phyloP scores from a whole-genome alignment of 2,888 invertebrate species.

The Polyploca ridens region DNA sequence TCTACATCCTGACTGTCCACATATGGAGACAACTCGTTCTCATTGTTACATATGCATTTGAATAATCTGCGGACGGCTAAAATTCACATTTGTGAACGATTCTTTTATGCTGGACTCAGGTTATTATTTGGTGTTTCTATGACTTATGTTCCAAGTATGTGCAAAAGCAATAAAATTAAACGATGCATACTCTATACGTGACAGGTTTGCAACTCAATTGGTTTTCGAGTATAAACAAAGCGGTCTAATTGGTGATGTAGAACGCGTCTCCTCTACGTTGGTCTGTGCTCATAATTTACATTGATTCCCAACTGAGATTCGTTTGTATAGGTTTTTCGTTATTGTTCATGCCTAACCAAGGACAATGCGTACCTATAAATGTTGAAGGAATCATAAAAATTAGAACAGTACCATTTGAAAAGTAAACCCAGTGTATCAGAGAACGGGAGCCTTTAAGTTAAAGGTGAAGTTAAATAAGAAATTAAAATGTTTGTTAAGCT shows the following conservation, averaged over 20 bases:
- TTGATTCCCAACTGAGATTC: constrained; percentile 70
- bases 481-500: constrained; percentile 70
- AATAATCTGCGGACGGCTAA: constrained; percentile 14
- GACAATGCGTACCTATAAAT: constrained; percentile 72
- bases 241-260: constrained; percentile 70
- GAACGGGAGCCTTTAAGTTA: constrained; percentile 20
- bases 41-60: constrained; percentile 15
- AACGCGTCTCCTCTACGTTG: constrained; percentile 64
- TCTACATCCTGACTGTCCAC: constrained; percentile 52
- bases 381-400: constrained; percentile 56
- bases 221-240: constrained; percentile 68
- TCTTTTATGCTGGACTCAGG: constrained; percentile 15
- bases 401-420: constrained; percentile 56
- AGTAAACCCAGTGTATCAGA: constrained; percentile 42
- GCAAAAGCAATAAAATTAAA: constrained; percentile 47
- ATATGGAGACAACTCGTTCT: constrained; percentile 33
- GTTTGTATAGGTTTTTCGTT: constrained; percentile 65
- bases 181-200: constrained; percentile 36
- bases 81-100: constrained; percentile 15
- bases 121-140: constrained; percentile 12
- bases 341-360: constrained; percentile 71
- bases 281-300: constrained; percentile 75
- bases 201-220: constrained; percentile 42
- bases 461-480: constrained; percentile 20
- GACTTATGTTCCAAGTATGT: constrained; percentile 31